phyloP scores from a whole-genome alignment of 2,113 vertebrate species.

The Charadrius vociferus region DNA sequence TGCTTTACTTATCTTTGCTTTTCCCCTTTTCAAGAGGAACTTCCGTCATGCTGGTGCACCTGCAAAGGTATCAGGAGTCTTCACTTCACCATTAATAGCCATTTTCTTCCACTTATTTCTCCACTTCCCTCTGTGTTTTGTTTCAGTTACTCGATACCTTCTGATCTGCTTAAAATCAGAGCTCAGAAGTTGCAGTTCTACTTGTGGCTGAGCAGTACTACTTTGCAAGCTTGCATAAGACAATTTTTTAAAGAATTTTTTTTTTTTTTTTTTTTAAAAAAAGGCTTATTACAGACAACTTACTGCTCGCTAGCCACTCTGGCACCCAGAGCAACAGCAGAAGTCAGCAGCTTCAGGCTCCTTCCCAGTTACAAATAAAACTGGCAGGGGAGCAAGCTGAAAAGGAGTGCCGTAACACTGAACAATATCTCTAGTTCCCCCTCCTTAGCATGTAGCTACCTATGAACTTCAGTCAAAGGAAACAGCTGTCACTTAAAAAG shows the following conservation, averaged over 20 bases:
- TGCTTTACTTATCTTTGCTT: not conserved
- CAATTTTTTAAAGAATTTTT: not conserved
- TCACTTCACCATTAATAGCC: not conserved
- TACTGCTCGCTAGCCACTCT: not conserved
- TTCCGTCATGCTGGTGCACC: not conserved
- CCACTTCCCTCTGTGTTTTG: not conserved
- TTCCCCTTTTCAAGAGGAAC: not conserved
- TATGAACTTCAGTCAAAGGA: not conserved
- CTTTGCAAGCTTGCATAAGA: not conserved
- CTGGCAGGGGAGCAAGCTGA: not conserved
- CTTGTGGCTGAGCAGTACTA: not conserved
- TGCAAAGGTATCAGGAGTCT: not conserved
- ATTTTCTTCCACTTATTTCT: not conserved
- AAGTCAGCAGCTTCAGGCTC: not conserved
- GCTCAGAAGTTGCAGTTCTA: not conserved
- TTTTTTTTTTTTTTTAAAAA: not conserved
- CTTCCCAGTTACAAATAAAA: not conserved
- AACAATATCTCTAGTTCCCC: not conserved
- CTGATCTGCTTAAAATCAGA: not conserved
- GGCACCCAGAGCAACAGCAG: not conserved
- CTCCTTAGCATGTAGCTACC: not conserved
- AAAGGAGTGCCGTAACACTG: not conserved
- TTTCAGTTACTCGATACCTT: not conserved
- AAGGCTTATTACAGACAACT: not conserved
- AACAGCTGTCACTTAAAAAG: not conserved